phyloP scores from a whole-genome alignment of 2,113 vertebrate species.

The Polypterus bichir region DNA sequence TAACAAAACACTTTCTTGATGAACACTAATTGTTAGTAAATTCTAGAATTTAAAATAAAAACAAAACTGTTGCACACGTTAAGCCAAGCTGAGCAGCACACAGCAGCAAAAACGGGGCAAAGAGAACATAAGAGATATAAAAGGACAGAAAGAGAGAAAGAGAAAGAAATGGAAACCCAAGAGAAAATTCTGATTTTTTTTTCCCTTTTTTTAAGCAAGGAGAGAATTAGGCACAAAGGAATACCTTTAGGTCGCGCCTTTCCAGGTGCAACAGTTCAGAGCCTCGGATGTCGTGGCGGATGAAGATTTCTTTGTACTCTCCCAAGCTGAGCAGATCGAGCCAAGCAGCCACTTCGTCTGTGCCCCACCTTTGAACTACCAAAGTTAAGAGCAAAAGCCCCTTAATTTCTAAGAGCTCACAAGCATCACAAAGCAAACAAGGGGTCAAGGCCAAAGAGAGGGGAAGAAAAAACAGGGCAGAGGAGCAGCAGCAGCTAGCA shows the following conservation, averaged over 20 bases:
- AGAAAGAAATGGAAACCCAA: conserved; percentile 12
- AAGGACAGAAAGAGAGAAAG: conserved; percentile 16
- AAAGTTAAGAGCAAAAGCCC: conserved; percentile 90
- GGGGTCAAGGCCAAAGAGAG: conserved; percentile 57
- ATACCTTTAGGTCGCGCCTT: conserved; percentile 98
- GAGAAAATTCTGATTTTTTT: conserved; percentile 6
- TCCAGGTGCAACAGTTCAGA: conserved; percentile 97
- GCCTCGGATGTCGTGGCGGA: conserved; percentile 95
- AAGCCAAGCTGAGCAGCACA: conserved; percentile 51
- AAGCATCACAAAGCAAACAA: conserved; percentile 63
- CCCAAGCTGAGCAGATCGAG: conserved; percentile 98
- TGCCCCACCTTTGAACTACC: conserved; percentile 98
- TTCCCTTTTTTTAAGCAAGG: conserved; percentile 25
- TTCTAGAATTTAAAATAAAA: conserved; percentile 16
- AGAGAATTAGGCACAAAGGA: conserved; percentile 59
- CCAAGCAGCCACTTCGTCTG: conserved; percentile 98
- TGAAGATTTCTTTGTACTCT: conserved; percentile 97
- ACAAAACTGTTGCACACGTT: conserved; percentile 35
- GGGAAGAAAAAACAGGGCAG: conserved; percentile 44
- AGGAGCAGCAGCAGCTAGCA: conserved; percentile 54
- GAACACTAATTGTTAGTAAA: conserved; percentile 37
- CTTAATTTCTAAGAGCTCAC: conserved; percentile 72
- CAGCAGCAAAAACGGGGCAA: conserved; percentile 29
- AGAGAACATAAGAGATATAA: conserved; percentile 17
- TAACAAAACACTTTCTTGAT: no score